A percentile compares a stretch with the other conserved stretches of the same genome.
Evolutionary conservation across 2,113 vertebrate genomes (phyloP).

Genomic region (Choloepus hoffmanni): DNA sequence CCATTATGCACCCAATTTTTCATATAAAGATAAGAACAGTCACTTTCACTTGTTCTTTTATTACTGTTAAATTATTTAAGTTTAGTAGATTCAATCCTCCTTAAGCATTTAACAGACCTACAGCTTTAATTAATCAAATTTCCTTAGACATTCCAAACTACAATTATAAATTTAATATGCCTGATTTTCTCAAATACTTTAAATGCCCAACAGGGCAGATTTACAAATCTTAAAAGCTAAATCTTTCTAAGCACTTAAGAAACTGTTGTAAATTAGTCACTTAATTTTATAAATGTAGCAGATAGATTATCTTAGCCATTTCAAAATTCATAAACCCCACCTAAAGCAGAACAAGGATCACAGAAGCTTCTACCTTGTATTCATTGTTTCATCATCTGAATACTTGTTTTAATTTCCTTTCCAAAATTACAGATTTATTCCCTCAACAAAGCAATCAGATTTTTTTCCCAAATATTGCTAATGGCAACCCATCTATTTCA

Average conservation of each 20-base stretch:
- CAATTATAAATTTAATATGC: slow-evolving; percentile 62
- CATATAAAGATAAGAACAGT: slow-evolving; percentile 51
- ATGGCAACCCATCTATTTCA: background rate
- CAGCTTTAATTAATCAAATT: slow-evolving; percentile 67
- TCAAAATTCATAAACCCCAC: slow-evolving; percentile 49
- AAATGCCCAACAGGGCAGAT: slow-evolving; percentile 46
- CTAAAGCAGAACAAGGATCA: slow-evolving; percentile 26
- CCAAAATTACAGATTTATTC: slow-evolving; percentile 23
- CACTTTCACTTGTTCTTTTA: slow-evolving; percentile 46
- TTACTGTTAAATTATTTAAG: slow-evolving; percentile 50
- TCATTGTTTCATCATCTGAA: background rate
- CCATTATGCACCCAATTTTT: slow-evolving; percentile 49
- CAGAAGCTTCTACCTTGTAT: background rate
- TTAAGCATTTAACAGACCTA: slow-evolving; percentile 58
- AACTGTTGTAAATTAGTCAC: slow-evolving; percentile 52
- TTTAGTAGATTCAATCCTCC: slow-evolving; percentile 37
- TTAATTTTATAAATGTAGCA: slow-evolving; percentile 35
- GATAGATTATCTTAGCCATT: slow-evolving; percentile 48
- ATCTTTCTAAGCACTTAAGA: slow-evolving; percentile 43
- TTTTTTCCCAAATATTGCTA: background rate
- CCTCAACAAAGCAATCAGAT: background rate
- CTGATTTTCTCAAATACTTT: slow-evolving; percentile 61
- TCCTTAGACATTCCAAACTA: slow-evolving; percentile 62
- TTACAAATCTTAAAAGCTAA: slow-evolving; percentile 56
- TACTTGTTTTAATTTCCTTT: slow-evolving; percentile 25